Conservation (phyloP, 2,113 vertebrate species). For the Sarotherodon lohbergeri region DNA sequence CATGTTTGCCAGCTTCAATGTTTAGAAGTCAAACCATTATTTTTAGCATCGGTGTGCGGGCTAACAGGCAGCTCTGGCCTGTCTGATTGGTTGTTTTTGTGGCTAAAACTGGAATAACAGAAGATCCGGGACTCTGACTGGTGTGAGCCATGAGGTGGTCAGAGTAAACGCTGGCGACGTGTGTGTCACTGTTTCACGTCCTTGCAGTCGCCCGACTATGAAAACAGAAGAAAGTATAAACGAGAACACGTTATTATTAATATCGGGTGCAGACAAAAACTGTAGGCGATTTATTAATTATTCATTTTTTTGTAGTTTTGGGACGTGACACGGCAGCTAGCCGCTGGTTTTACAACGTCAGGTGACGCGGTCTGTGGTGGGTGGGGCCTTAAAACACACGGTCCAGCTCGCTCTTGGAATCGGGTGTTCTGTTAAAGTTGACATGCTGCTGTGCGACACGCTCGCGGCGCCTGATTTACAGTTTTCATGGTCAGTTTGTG, state of each 20-base stretch:
- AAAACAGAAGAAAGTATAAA: background rate
- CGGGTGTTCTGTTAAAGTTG: background rate
- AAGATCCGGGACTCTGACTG: background rate
- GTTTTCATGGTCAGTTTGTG: background rate
- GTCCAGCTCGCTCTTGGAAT: background rate
- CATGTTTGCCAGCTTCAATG: background rate
- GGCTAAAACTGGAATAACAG: background rate
- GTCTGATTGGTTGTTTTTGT: background rate
- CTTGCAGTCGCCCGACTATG: background rate
- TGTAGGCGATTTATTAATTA: background rate
- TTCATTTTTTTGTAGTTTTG: background rate
- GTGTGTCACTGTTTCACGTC: accelerated
- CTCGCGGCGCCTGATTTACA: background rate
- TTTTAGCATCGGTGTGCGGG: background rate
- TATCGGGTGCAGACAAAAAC: background rate
- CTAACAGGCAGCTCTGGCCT: background rate
- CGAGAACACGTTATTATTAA: background rate
- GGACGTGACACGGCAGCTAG: accelerated
- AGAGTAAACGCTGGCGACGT: background rate
- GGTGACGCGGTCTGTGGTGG: background rate
- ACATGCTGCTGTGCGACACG: background rate
- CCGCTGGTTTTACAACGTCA: background rate
- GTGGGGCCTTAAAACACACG: background rate
- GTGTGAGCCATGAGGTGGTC: background rate
- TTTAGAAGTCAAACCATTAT: background rate